Percentiles rank a stretch among this genome's conserved stretches.
phyloP scores from a whole-genome alignment of 2,113 vertebrate species.

The Chaetodon trifascialis region DNA sequence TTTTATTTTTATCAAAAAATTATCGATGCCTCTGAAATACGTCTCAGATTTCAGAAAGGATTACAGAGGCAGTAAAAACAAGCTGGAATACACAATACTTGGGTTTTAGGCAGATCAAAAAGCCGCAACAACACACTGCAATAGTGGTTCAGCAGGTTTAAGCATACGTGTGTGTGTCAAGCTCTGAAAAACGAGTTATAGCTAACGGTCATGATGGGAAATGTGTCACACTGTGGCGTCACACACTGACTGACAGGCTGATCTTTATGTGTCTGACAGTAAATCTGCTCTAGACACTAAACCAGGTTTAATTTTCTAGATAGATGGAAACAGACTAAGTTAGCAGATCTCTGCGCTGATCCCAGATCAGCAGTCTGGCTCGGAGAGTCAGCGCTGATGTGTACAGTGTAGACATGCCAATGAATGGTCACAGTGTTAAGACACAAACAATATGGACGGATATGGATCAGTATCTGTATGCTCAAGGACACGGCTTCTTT shows the following conservation, averaged over 20 bases:
- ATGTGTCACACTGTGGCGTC: background rate
- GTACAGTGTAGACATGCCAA: constrained; percentile 22
- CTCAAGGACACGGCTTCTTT: background rate
- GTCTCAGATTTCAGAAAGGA: constrained; percentile 32
- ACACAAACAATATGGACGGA: constrained; percentile 7
- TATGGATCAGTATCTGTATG: background rate
- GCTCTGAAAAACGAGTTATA: no score
- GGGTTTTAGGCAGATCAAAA: constrained; percentile 45
- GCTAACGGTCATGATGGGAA: constrained; percentile 16
- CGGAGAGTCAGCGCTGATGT: constrained; percentile 5
- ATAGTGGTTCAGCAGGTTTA: constrained; percentile 9
- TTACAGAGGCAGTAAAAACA: constrained; percentile 29
- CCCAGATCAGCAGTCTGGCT: constrained; percentile 37
- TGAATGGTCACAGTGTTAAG: background rate
- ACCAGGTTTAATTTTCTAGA: constrained; percentile 15
- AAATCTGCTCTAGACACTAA: constrained; percentile 46
- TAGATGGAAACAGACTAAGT: background rate
- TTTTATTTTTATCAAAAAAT: constrained; percentile 25
- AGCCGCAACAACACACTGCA: constrained; percentile 20
- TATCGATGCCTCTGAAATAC: constrained; percentile 1
- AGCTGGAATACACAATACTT: constrained; percentile 31
- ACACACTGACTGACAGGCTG: background rate
- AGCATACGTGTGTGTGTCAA: background rate
- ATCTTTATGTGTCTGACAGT: constrained; percentile 25
- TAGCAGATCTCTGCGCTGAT: background rate